phyloP scores from a whole-genome alignment of 1,140 invertebrate species.

The Sycobia sp. region DNA sequence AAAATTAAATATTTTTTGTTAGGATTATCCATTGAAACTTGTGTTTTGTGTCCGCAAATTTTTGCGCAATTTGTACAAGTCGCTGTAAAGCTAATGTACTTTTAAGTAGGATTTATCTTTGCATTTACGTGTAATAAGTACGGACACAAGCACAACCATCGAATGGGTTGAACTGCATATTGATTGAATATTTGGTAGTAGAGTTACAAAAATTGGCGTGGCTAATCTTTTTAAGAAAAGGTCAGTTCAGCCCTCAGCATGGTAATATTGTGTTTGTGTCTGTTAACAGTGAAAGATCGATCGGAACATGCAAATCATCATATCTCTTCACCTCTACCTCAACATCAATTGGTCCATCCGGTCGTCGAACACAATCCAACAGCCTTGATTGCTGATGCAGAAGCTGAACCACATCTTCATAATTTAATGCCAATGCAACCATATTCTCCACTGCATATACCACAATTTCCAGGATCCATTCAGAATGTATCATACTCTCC shows the following conservation, averaged over 20 bases:
- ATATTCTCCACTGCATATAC: conserved; percentile 57
- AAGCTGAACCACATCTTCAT: conserved; percentile 53
- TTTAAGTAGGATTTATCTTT: conserved; percentile 33
- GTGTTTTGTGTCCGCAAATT: conserved; percentile 53
- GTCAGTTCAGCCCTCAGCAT: conserved; percentile 55
- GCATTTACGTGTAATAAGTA: conserved; percentile 36
- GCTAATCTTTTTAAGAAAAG: conserved; percentile 39
- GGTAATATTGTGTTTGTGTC: conserved; percentile 58
- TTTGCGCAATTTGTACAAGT: conserved; percentile 23
- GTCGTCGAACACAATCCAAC: conserved; percentile 38
- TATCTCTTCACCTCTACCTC: conserved; percentile 38
- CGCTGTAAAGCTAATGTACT: conserved; percentile 20
- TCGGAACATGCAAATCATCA: conserved; percentile 47
- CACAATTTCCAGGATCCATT: conserved; percentile 48
- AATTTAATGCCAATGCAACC: conserved; percentile 56
- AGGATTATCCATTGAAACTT: conserved; percentile 40
- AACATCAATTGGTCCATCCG: conserved; percentile 41
- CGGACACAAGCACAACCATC: conserved; percentile 59
- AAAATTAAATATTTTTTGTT: too few species aligned
- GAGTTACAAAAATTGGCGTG: conserved; percentile 22
- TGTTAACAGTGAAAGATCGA: conserved; percentile 50
- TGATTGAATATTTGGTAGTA: conserved; percentile 38
- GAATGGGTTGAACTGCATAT: conserved; percentile 54
- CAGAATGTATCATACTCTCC: conserved; percentile 25
- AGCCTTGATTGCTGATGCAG: conserved; percentile 35